Base-by-base conservation (phyloP, 2,888 invertebrate genomes). In the Anthrax anthrax region DNA sequence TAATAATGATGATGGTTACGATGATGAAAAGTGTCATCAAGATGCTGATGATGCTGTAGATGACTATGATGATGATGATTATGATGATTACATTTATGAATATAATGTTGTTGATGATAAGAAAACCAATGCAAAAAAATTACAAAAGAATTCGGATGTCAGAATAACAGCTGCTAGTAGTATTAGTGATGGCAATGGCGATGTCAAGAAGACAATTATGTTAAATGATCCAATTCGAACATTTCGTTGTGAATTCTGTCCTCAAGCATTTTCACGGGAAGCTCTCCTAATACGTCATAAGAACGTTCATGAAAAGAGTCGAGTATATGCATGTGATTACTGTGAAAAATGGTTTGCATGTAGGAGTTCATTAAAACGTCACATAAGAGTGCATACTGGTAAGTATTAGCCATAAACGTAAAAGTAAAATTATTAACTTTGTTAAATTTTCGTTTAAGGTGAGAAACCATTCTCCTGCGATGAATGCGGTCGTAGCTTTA, bases 271-370 rank as follows among this genome's bases (percentile, higher is more conserved):
- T 55, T 72, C 78, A 0, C 69, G 78, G 38, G 65, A 75, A 49
- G 73, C 73, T 40, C 75, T 77, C 55, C 57, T 80, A 4, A 63
- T 73, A n/a, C 72, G 79, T 18, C 80, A 80, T 56, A 71, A 73
- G 17, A 75, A 75, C 1, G 75, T 76, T 1, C 80, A 80, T 55
- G 72, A 72, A 50, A 74, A 74, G 38, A 76, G 77, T 48, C 60
- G 73, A 49, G 74, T 75, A 9, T 75, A 62, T 38, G 58, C 60
- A 37, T 73, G 82, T 51, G 70, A 64, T 14, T 63, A 72, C 29
- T 82, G 82, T 55, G 76, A 77, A 49, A 77, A 80, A 62, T 76
- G 75, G 70, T 76, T 84, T 59, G 78, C 81, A 12, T 78, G 81
- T 2, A 64, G 73, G 54, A 76, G 79, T 47, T 80, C 80, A n/a